phyloP scores from a whole-genome alignment of 2,888 invertebrate species.

The Aproaerema taeniolella region DNA sequence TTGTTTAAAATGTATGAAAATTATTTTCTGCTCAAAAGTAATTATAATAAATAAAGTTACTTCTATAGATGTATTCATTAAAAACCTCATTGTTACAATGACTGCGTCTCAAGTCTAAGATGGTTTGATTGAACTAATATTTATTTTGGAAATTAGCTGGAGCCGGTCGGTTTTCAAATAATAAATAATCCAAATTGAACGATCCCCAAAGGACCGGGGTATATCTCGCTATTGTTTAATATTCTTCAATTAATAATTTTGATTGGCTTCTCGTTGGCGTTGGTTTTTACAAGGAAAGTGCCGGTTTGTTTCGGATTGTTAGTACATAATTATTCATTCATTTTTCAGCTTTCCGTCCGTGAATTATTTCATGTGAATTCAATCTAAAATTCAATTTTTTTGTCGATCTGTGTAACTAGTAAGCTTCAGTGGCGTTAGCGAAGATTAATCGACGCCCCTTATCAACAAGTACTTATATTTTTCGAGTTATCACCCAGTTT shows the following conservation, averaged over 20 bases:
- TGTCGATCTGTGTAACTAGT: too few species aligned
- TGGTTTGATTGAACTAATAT: constrained; percentile 67
- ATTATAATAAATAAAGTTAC: not conserved
- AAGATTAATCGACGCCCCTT: too few species aligned
- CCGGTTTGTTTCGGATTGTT: not conserved
- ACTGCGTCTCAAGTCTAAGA: constrained; percentile 21
- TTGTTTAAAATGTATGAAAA: not conserved
- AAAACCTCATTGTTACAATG: not conserved
- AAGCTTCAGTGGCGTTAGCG: too few species aligned
- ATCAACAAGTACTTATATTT: too few species aligned
- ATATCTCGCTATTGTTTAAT: constrained; percentile 55
- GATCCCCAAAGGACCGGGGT: constrained; percentile 41
- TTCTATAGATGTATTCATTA: not conserved
- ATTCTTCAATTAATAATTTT: constrained; percentile 66
- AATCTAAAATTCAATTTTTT: too few species aligned
- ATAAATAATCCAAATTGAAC: constrained; percentile 72
- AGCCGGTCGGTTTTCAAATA: constrained; percentile 20
- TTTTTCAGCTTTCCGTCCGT: too few species aligned
- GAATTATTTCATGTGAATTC: too few species aligned
- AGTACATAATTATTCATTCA: too few species aligned
- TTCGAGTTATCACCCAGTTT: too few species aligned
- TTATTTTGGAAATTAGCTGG: constrained; percentile 74
- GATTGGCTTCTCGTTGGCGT: constrained; percentile 30
- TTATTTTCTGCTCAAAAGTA: not conserved
- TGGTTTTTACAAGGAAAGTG: constrained; percentile 20